Evolutionary conservation across 2,797 vertebrate genomes (phyloP), one percentile per base, ranked within the genome.

Genomic region (Aeoliscus strigatus): DNA sequence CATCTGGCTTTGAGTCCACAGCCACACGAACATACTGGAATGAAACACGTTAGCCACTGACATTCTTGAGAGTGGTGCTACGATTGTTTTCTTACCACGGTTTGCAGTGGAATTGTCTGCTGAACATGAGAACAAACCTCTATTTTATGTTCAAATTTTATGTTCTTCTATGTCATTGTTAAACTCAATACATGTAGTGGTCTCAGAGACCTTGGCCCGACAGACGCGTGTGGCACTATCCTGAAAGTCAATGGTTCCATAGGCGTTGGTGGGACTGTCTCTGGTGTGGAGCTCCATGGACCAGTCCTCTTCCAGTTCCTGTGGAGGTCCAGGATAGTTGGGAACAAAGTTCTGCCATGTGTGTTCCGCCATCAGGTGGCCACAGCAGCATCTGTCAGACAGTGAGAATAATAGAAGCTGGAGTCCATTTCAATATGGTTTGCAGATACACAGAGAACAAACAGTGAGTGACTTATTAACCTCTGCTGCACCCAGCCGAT

Each of bases 201-300:
- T 38, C 10, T 23, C 41, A 63, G 87, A 52, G 59, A 96, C 96
- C 94, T 98, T 99, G 44, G 94, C 92, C 13, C 92, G 90, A 67
- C 92, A 93, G n/a, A 87, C 90, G 2, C 91, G 91, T 17, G 83
- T 82, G 28, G 92, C 89, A 43, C 92, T 93, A 52, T 94, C 92
- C 79, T 97, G 88, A 76, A 99, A 99, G 78, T 88, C 94, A 37
- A 98, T 82, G 0, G 86, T 94, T 41, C 96, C 96, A 45, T 92
- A 99, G 2, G 94, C 90, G 17, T 99, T 85, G 1, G 96, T 99
- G 33, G 92, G 89, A 66, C 87, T 92, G 62, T 75, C 79, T 34
- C 59, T 84, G 8, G 96, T 97, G 76, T 98, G 91, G 12, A 67
- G 83, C 61, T 91, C 81, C 17, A 92, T 82, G 37, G 88, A 92